Evolutionary conservation across 2,888 invertebrate species (phyloP).

Genomic region (Agrotis segetum): DNA sequence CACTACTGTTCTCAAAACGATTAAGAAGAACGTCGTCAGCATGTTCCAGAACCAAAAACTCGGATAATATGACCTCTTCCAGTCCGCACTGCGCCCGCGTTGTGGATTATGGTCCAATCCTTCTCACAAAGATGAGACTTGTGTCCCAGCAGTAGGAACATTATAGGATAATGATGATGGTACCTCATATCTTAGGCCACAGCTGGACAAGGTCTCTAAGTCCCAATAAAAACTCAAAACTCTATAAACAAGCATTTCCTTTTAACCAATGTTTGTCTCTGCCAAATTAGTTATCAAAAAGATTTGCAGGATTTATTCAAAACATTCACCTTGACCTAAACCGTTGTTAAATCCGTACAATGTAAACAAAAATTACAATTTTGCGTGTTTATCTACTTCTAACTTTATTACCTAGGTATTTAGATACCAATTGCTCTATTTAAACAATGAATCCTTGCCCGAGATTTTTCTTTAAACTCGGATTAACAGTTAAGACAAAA

Average conservation of each 20-base stretch:
- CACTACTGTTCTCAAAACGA: too few relatives aligned
- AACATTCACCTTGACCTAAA: constrained; percentile 17
- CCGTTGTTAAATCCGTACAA: background rate
- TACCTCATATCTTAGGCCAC: too few relatives aligned
- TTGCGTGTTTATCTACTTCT: background rate
- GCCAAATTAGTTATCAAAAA: background rate
- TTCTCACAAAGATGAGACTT: too few relatives aligned
- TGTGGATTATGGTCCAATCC: too few relatives aligned
- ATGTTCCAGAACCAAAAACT: too few relatives aligned
- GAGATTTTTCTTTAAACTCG: background rate
- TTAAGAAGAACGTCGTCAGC: too few relatives aligned
- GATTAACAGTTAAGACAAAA: background rate
- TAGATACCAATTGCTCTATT: background rate
- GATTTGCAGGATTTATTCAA: background rate
- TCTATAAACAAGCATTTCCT: background rate
- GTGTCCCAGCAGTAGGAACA: too few relatives aligned
- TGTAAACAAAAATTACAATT: background rate
- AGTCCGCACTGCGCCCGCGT: too few relatives aligned
- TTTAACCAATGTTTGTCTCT: background rate
- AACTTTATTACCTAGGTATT: background rate
- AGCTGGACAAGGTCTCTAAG: too few relatives aligned
- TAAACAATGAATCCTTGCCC: background rate
- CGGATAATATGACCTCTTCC: too few relatives aligned
- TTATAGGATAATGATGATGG: too few relatives aligned
- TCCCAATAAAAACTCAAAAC: too few relatives aligned